Base-by-base conservation (phyloP, 2,113 vertebrate genomes). In the Lethenteron reissneri region DNA sequence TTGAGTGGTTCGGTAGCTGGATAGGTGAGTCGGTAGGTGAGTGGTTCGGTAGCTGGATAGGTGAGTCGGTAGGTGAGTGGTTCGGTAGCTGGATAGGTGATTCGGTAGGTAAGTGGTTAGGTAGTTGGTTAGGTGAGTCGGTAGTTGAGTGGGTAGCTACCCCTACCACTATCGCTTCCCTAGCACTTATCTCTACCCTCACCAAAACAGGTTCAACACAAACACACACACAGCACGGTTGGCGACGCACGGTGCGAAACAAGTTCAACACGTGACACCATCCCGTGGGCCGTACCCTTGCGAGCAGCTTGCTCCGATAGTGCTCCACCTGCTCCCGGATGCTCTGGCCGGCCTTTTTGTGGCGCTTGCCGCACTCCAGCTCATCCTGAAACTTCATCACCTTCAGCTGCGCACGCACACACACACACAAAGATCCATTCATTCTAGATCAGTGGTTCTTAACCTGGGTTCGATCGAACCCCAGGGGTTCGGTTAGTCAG, bases 371-470 rank as follows among this genome's bases (percentile, higher is more conserved):
- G 75, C 87, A 97, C 74, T 99, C 95, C 76, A 99, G 81, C 79
- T 99, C 95, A 82, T 99, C 95, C 77, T 99, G 92, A 83, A 99
- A 99, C 82, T 99, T 99, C 90, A 97, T 97, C 75, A 99, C 95
- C 78, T 99, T 99, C 70, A 99, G 86, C 94, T 99, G 78, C 73
- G 73, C 56, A 12, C 58, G 15, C 56, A 9, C 12, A 19, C 56
- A 72, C 6, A 62, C 41, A 25, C 64, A 21, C 17, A 19, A 19
- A 19, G 17, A 19, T 19, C 17, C 17, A 19, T 19, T 19, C 17
- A 19, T 19, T 19, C 17, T 19, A 19, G 17, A 19, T 19, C 17
- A 19, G 17, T 19, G 17, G 17, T 19, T 19, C 17, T 19, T 19
- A 19, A 19, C 17, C 17, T 19, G 17, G 17, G 17, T 19, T 19